Conservation (phyloP, 2,113 vertebrate species). For the Lipotes vexillifer region DNA sequence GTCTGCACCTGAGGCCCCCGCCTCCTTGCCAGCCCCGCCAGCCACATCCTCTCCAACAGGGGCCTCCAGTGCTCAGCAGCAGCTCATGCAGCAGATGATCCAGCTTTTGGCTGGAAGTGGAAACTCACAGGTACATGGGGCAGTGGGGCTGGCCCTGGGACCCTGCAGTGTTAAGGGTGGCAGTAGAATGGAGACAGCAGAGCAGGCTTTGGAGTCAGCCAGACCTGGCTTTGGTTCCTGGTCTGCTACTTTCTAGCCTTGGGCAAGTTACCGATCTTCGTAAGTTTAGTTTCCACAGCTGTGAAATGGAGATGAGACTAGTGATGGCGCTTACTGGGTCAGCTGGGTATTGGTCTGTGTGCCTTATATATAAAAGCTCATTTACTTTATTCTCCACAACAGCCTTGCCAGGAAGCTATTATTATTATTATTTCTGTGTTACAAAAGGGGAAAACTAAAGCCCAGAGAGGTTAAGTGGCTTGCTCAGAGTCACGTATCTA, state of each 20-base stretch:
- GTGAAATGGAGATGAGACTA: background rate
- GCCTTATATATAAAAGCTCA: background rate
- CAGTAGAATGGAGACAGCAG: background rate
- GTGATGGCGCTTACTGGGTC: background rate
- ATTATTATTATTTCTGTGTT: background rate
- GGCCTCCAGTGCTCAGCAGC: conserved; percentile 80
- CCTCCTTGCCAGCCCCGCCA: conserved; percentile 88
- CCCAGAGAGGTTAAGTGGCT: background rate
- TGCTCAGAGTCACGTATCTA: background rate
- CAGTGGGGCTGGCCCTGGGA: rapidly evolving
- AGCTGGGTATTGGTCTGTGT: background rate
- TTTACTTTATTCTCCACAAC: background rate
- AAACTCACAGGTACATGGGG: conserved; percentile 79
- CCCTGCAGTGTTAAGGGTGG: background rate
- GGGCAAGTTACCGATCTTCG: background rate
- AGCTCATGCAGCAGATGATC: conserved; percentile 95
- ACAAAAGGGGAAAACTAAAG: background rate
- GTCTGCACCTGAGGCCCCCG: conserved; percentile 83
- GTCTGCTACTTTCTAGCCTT: background rate
- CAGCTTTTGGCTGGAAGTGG: conserved; percentile 92
- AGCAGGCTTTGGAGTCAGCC: background rate
- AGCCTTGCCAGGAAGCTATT: background rate
- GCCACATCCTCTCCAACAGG: conserved; percentile 77
- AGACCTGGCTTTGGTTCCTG: too few relatives aligned
- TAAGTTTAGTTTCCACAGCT: background rate